Percentiles rank a stretch among this genome's conserved stretches.
These are phyloP conservation scores for Mizuhopecten yessoensis DNA, from an alignment of 1,140 invertebrate genomes.

Conservation along the genomic window DNA sequence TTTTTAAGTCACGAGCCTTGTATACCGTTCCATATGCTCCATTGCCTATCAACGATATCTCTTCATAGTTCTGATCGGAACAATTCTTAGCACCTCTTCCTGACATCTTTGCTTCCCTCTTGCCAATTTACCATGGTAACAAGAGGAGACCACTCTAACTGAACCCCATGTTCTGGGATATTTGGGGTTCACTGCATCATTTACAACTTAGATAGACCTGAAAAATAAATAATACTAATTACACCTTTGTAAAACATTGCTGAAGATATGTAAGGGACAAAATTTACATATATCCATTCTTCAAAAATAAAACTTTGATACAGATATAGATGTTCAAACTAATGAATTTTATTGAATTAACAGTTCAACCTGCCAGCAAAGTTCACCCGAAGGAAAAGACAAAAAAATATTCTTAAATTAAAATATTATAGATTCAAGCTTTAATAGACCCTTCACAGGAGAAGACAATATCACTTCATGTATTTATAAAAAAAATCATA, in stretches of 20 bases:
- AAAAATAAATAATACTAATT: background rate
- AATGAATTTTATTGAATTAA: too few species aligned
- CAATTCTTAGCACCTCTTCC: conserved; percentile 55
- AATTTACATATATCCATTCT: too few species aligned
- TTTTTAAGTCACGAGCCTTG: conserved; percentile 80
- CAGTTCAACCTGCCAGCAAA: too few species aligned
- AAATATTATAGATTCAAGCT: too few species aligned
- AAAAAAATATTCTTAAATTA: too few species aligned
- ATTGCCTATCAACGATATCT: conserved; percentile 80
- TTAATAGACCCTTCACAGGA: too few species aligned
- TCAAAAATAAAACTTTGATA: too few species aligned
- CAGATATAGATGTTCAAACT: too few species aligned
- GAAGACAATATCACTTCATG: too few species aligned
- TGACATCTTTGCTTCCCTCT: conserved; percentile 36
- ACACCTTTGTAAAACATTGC: background rate
- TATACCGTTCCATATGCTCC: conserved; percentile 84
- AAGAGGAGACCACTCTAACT: background rate
- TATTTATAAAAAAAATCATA: too few species aligned
- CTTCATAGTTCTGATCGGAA: conserved; percentile 77
- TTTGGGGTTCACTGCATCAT: background rate
- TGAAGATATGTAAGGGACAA: too few species aligned
- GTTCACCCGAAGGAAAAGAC: too few species aligned
- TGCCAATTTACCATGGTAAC: conserved; percentile 46
- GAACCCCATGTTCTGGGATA: background rate
- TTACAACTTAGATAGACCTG: background rate